Base-by-base conservation (phyloP, 2,113 vertebrate genomes). In the Pelodiscus sinensis region DNA sequence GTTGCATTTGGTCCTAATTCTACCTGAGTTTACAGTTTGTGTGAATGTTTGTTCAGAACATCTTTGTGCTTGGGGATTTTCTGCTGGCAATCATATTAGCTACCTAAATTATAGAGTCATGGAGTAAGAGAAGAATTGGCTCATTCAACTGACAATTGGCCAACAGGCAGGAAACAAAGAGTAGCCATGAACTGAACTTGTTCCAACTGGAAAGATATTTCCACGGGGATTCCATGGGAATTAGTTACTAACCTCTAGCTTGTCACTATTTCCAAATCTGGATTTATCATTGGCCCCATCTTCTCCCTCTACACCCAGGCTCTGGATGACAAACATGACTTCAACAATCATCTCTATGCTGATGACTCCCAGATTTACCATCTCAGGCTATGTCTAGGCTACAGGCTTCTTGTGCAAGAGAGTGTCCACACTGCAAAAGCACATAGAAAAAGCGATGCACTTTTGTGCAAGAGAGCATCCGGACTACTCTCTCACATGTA, bases 131-230 rank as follows among this genome's bases (percentile, higher is more conserved):
- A 57, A 87, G 88, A 93, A 80, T 13, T 83, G 86, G 51, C 58
- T 90, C 35, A 25, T 86, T 93, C 84, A 84, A 81, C 38, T 90
- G 51, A 82, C 78, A 90, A 81, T 83, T 95, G 52, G 85, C 87
- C 83, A 88, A 88, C 84, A 5, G 19, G 82, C 89, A 91, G 87
- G 77, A 92, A 81, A 93, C 5, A 83, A 57, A 89, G 44, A 24
- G 8, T 94, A 89, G 27, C 80, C 87, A 14, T 55, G 31, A 93
- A 52, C 77, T 81, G 60, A 88, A 60, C 51, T 91, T 91, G 73
- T 92, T 90, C 35, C 86, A 92, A 77, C 93, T 84, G 44, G 81
- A 91, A 96, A 94, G 35, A 55, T 83, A 90, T 85, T 90, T 94
- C 79, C 84, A 62, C 71, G 15, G 57, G 9, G 56, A 86, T 90